A percentile compares a stretch with the other conserved stretches of the same genome.
phyloP scores from a whole-genome alignment of 2,888 invertebrate genomes.

The Rhopalosiphum nymphaeae region DNA sequence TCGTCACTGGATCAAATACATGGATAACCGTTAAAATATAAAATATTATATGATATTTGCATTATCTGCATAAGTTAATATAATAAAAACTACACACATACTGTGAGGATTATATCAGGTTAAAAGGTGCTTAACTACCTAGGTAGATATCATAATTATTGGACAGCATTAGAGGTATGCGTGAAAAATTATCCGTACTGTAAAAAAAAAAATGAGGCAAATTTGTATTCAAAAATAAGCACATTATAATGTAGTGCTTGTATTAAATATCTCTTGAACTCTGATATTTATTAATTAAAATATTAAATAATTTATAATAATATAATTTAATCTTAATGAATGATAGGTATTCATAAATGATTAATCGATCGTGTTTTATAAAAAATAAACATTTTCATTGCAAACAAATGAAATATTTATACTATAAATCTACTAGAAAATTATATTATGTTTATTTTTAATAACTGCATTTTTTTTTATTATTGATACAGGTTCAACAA shows the following conservation, averaged over 20 bases:
- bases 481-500: too few relatives aligned
- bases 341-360: background rate
- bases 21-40: background rate
- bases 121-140: background rate
- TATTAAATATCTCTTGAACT: background rate
- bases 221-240: background rate
- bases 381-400: background rate
- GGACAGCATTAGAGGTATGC: background rate
- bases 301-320: background rate
- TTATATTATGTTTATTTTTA: background rate
- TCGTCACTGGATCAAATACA: background rate
- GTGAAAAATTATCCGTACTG: background rate
- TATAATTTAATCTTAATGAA: too few relatives aligned
- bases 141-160: background rate
- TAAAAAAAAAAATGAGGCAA: too few relatives aligned
- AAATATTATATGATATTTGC: slow-evolving; percentile 1
- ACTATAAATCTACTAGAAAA: background rate
- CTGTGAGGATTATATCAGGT: background rate
- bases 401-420: background rate
- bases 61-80: background rate
- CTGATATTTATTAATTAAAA: background rate
- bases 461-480: too few relatives aligned
- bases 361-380: background rate
- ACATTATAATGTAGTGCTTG: background rate
- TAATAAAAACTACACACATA: background rate